Evolutionary conservation across 2,113 vertebrate species (phyloP).

Genomic region (Sebastes fasciatus): DNA sequence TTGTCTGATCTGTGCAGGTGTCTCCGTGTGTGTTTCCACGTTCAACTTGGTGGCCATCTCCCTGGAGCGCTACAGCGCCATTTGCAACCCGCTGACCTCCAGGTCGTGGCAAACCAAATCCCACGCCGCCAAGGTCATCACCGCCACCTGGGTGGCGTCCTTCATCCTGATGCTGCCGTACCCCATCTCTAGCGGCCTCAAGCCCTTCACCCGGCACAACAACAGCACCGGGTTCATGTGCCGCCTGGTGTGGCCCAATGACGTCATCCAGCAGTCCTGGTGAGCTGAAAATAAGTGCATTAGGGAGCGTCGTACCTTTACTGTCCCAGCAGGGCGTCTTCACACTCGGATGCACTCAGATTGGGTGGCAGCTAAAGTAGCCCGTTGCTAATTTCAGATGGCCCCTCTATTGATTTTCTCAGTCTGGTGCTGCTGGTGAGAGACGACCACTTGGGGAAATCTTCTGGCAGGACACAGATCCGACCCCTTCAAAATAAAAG

Average conservation of each 20-base stretch:
- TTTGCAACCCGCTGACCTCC: constrained; percentile 95
- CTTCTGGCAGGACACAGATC: background rate
- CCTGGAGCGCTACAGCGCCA: constrained; percentile 96
- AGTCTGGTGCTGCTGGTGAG: constrained; percentile 7
- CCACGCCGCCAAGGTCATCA: constrained; percentile 94
- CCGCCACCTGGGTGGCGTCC: constrained; percentile 92
- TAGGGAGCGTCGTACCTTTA: background rate
- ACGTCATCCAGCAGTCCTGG: constrained; percentile 93
- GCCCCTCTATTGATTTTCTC: constrained; percentile 43
- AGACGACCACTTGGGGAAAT: constrained; percentile 3
- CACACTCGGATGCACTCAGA: constrained; percentile 4
- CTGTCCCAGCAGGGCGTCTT: background rate
- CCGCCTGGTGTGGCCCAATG: constrained; percentile 91
- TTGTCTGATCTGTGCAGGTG: constrained; percentile 80
- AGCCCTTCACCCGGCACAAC: constrained; percentile 90
- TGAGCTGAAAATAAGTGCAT: constrained; percentile 77
- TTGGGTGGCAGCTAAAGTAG: background rate
- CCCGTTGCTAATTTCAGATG: constrained; percentile 4
- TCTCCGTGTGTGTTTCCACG: constrained; percentile 96
- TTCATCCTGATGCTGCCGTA: constrained; percentile 96
- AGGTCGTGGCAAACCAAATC: constrained; percentile 97
- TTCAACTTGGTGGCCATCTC: constrained; percentile 98
- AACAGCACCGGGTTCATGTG: constrained; percentile 97
- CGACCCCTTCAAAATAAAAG: constrained; percentile 23
- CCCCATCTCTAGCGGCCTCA: constrained; percentile 92